Base-by-base conservation (phyloP, 1,140 invertebrate species). In the Goniozus legneri region DNA sequence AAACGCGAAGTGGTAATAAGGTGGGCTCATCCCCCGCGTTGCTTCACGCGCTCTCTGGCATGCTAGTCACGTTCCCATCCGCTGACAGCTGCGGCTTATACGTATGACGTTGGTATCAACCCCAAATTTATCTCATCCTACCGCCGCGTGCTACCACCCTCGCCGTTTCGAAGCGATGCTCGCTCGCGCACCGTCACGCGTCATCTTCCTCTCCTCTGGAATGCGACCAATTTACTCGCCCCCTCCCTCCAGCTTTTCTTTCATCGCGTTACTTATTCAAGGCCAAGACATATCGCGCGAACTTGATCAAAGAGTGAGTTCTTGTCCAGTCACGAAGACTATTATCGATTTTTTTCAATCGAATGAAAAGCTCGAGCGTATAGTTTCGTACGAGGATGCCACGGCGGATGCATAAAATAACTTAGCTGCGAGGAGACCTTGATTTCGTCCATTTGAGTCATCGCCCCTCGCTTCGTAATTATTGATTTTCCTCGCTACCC, bases 71-170 rank as follows among this genome's bases (percentile, higher is more conserved):
- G 74, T 74, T 71, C 71, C 62, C 53, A 73, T 53, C 53, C 63
- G 71, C 71, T 75, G 73, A 75, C 73, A 75, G 73, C 71, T 76
- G 74, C 52, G 71, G 71, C 72, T 75, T 76, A 75, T 75, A 75
- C 69, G 66, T 75, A 75, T 75, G 69, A 76, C 65, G 67, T n/a
- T 65, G 65, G 62, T 73, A 74, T 75, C 69, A 75, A 71, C 71
- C 69, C 70, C 66, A 71, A 73, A 74, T 74, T 71, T 74, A 62
- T 60, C 58, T 62, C 58, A 51, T 65, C 58, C 64, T 68, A 62
- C 63, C 67, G 64, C 64, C 62, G 62, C 67, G 62, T 74, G 66
- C 71, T 71, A 67, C 60, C 63, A 62, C 62, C 59, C n/a, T n/a
- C n/a, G n/a, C n/a, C n/a, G n/a, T n/a, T n/a, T n/a, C n/a, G n/a